These are phyloP conservation scores for Acrobasis suavella DNA, from an alignment of 2,888 invertebrate species.

Conservation along the genomic window DNA sequence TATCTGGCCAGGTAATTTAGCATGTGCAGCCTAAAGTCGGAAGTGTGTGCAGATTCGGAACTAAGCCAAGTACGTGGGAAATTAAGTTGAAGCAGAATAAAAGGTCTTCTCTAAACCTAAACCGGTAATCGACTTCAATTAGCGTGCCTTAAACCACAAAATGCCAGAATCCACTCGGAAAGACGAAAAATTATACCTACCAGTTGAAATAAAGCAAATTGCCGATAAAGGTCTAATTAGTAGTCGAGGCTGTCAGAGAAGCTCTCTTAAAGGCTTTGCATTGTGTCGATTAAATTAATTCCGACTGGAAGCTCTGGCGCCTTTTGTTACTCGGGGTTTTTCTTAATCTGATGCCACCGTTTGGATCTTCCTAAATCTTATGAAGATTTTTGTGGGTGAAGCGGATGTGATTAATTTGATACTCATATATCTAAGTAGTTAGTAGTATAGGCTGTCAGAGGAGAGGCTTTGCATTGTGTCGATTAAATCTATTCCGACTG, in stretches of 20 bases:
- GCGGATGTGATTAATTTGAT: too few species aligned
- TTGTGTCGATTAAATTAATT: slow-evolving; percentile 8
- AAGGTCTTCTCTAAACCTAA: too few species aligned
- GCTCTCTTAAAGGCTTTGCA: slow-evolving; percentile 12
- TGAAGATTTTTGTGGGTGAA: too few species aligned
- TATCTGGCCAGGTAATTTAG: slow-evolving; percentile 36
- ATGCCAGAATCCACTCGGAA: not conserved
- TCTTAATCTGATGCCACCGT: too few species aligned
- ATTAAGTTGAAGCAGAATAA: not conserved
- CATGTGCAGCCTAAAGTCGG: slow-evolving; percentile 11
- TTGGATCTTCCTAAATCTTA: too few species aligned
- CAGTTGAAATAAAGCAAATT: slow-evolving; percentile 5
- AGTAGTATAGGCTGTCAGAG: not conserved
- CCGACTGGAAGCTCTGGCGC: not conserved
- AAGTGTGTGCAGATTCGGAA: slow-evolving; percentile 2
- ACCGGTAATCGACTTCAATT: too few species aligned
- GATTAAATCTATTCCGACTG: not conserved
- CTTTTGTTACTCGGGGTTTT: not conserved
- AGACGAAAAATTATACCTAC: not conserved
- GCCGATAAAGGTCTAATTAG: slow-evolving; percentile 14
- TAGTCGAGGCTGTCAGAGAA: not conserved
- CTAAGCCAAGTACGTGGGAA: slow-evolving; percentile 15
- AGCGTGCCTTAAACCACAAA: too few species aligned
- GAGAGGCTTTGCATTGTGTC: not conserved
- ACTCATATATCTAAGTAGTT: too few species aligned